Evolutionary conservation across 2,888 invertebrate species (phyloP).

Genomic region (Encarsia formosa): DNA sequence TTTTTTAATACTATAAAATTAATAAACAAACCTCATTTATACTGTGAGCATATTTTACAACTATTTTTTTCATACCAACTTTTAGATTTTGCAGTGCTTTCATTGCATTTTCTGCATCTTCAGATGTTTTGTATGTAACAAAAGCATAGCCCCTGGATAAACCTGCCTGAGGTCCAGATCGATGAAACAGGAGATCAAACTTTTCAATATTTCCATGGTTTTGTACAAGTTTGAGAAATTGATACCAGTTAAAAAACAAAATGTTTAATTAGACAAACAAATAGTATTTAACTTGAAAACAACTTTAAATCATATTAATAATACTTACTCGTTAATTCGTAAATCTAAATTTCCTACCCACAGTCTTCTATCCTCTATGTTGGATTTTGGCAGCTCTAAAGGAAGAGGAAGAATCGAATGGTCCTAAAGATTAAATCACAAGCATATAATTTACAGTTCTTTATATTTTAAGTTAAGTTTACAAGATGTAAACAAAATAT

Average conservation of each 20-base stretch:
- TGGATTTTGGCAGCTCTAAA: slow-evolving; percentile 57
- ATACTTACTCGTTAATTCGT: slow-evolving; percentile 89
- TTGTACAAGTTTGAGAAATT: slow-evolving; percentile 93
- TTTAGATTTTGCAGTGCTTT: slow-evolving; percentile 69
- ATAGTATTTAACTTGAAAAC: not conserved
- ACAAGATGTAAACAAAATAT: too few relatives aligned
- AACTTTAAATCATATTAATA: slow-evolving; percentile 29
- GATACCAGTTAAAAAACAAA: slow-evolving; percentile 70
- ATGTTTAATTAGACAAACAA: slow-evolving; percentile 17
- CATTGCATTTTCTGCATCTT: slow-evolving; percentile 71
- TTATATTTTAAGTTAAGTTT: too few relatives aligned
- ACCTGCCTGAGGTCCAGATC: slow-evolving; percentile 81
- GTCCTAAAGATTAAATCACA: not conserved
- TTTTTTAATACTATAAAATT: not conserved
- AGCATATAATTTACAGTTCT: too few relatives aligned
- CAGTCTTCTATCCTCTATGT: slow-evolving; percentile 65
- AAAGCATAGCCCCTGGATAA: slow-evolving; percentile 92
- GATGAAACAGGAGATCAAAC: slow-evolving; percentile 93
- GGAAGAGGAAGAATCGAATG: slow-evolving; percentile 53
- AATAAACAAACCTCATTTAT: slow-evolving; percentile 58
- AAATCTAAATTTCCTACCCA: slow-evolving; percentile 93
- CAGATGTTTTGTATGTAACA: slow-evolving; percentile 70
- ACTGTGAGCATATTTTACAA: slow-evolving; percentile 78
- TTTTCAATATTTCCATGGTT: slow-evolving; percentile 90
- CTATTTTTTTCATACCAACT: slow-evolving; percentile 70